These are phyloP conservation scores for Drosophila tanythrix DNA, from an alignment of 2,888 invertebrate species.

Conservation along the genomic window DNA sequence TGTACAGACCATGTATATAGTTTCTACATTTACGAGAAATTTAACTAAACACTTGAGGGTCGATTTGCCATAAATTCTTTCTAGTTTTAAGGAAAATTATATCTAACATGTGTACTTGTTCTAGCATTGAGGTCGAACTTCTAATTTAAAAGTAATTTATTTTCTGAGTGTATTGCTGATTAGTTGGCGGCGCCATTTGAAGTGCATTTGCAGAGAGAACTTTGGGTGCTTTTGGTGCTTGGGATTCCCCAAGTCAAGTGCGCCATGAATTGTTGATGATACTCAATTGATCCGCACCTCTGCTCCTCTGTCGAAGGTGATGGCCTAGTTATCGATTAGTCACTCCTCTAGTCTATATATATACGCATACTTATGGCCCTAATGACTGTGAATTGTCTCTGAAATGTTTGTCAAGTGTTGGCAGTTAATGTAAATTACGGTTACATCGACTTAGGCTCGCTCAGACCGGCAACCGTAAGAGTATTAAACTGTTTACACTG, in stretches of 20 bases:
- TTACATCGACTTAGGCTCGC: conserved; percentile 10
- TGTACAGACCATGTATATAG: no score
- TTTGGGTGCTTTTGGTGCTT: conserved; percentile 23
- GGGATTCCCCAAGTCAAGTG: conserved; percentile 31
- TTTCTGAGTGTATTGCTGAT: conserved; percentile 32
- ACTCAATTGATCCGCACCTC: conserved; percentile 6
- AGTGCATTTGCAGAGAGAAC: conserved; percentile 30
- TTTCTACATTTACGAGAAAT: no score
- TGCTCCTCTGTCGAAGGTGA: conserved; percentile 2
- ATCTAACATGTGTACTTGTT: not conserved
- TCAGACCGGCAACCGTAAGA: conserved; percentile 15
- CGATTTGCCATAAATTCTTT: no score
- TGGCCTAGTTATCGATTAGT: conserved; percentile 59
- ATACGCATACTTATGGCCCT: conserved; percentile 30
- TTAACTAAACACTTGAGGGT: no score
- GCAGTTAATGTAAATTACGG: conserved; percentile 63
- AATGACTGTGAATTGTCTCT: conserved; percentile 63
- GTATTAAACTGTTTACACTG: conserved; percentile 57
- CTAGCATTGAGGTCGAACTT: not conserved
- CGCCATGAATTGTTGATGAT: conserved; percentile 54
- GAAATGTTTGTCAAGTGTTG: conserved; percentile 62
- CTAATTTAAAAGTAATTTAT: not conserved
- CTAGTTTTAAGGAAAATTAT: not conserved
- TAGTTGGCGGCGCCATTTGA: conserved; percentile 53
- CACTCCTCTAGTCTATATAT: not conserved